Base-by-base conservation (phyloP, 2,797 vertebrate genomes). In the Acanthopagrus latus region DNA sequence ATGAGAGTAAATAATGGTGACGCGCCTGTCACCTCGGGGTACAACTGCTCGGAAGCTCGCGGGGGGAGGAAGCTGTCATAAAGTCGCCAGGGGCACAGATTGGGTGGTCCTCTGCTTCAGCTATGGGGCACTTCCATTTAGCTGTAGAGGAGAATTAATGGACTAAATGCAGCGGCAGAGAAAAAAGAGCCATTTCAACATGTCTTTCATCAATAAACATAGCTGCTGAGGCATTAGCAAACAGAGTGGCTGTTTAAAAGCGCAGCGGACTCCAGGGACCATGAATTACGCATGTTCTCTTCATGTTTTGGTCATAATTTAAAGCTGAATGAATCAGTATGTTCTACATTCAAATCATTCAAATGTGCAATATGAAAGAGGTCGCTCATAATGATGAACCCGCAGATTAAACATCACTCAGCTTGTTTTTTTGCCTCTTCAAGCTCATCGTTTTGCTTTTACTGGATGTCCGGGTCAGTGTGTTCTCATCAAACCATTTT, bases 1-100 rank as follows among this genome's bases (percentile, higher is more conserved):
- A 63, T 76, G 80, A 85, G 89, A 84, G 89, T 93, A 90, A 94
- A 93, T 93, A 92, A 91, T 87, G 86, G 79, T 87, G 88, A 89
- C 76, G 57, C 33, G 91, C 86, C 88, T 89, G 91, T 91, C 91
- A 94, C 94, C 93, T 94, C 80, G 38, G 86, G 83, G 71, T 78
- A 83, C 87, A 86, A 90, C 72, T 91, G 86, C 80, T 82, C 71
- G 52, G 82, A 84, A 67, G 80, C 88, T 77, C 54, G n/a, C 33
- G 29, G 56, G 64, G 82, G 78, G 48, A 51, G 74, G 84, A 38
- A 38, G 83, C 73, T 70, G 86, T 86, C 84, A 85, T 89, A 91
- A 91, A 92, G 82, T 68, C 78, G 71, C 67, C 56, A n/a, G 74
- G 74, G 76, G 54, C n/a, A n/a, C 75, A 84, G 80, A 82, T 85